Evolutionary conservation across 2,888 invertebrate genomes (phyloP), one percentile per base, ranked within the genome.

Genomic region (Platerodrilus igneus): DNA sequence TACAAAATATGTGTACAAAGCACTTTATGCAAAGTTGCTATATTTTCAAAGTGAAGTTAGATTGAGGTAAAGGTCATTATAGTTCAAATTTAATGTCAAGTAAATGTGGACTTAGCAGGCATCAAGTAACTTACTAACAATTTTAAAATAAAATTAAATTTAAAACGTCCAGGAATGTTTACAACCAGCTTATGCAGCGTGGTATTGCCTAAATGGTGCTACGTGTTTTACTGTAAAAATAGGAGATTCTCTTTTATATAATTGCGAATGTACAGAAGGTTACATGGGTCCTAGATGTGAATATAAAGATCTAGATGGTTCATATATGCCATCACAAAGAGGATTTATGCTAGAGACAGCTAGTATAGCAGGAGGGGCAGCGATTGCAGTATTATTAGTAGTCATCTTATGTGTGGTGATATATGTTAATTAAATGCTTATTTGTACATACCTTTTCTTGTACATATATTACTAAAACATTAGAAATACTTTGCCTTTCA

Each of bases 201-300:
- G 88, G 86, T 93, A 91, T 77, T 93, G 93, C 75, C 81, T 93
- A 56, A 93, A 93, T 74, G 91, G 90, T 66, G 93, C 91, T 70
- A 86, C 84, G 64, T 93, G 93, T 75, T 93, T 93, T 76, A 88
- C 89, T 57, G 89, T 93, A 63, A 89, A 90, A 75, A 92, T 93
- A 66, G 89, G 86, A 68, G 87, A 91, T 69, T 86, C 87, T 68
- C 82, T 89, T 56, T 82, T 93, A 59, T 93, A 92, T 76, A 93
- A 92, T 74, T 93, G 93, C 81, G 88, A 91, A 84, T 93, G 93
- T 73, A 84, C 89, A 59, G 83, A 86, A 67, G 93, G 93, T 56
- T 93, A 84, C 73, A 89, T 92, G 78, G 93, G 93, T 53, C 90
- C 87, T 70, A 81, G 93, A 67, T 93, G 93, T 77, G 93, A 93